phyloP scores from a whole-genome alignment of 2,113 vertebrate genomes.

The Microtus richardsoni region DNA sequence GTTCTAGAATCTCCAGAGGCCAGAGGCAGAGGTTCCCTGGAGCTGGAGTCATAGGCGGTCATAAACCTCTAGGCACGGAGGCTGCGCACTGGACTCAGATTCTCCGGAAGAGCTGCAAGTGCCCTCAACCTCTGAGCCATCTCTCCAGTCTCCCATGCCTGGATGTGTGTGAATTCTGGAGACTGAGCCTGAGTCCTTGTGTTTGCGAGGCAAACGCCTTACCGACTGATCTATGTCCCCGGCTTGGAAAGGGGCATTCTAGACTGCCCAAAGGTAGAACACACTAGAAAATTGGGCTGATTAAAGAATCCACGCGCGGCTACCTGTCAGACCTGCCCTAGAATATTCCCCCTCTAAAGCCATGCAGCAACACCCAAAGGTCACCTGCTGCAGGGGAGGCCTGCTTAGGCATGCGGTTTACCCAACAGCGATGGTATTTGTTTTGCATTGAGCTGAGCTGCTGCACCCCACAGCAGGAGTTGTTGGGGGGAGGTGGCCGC shows the following conservation, averaged over 20 bases:
- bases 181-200: not conserved
- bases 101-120: not conserved
- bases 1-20: not conserved
- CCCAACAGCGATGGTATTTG: accelerated
- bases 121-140: not conserved
- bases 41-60: not conserved
- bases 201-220: not conserved
- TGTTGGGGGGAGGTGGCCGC: not conserved
- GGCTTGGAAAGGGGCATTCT: not conserved
- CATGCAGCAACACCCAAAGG: not conserved
- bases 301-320: not conserved
- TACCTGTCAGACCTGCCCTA: not conserved
- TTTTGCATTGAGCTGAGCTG: not conserved
- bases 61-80: not conserved
- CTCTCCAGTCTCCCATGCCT: not conserved
- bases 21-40: not conserved
- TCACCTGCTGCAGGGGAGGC: not conserved
- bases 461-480: not conserved
- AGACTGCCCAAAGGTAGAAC: not conserved
- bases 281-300: not conserved
- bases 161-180: too few species aligned
- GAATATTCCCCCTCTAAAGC: not conserved
- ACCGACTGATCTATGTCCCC: not conserved
- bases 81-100: not conserved
- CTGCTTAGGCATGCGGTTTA: not conserved